These are phyloP conservation scores for Sipha maydis DNA, from an alignment of 2,888 invertebrate genomes.

Conservation along the genomic window DNA sequence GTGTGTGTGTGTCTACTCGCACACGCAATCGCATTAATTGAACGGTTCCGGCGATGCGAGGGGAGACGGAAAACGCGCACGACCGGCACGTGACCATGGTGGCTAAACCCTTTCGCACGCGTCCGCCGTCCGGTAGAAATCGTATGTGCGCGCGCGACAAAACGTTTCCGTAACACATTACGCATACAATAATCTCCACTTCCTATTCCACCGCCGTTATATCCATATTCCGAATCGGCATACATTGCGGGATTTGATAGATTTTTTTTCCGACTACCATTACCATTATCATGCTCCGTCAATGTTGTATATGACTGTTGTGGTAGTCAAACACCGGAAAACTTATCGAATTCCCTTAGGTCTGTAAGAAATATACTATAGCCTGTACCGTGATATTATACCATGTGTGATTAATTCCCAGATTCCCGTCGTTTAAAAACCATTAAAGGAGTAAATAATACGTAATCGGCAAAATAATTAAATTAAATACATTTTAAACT, in stretches of 20 bases:
- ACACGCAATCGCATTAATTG: constrained; percentile 53
- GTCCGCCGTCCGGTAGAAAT: background rate
- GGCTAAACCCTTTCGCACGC: constrained; percentile 31
- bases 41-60: constrained; percentile 16
- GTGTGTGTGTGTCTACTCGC: background rate
- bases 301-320: too few relatives aligned
- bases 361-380: too few relatives aligned
- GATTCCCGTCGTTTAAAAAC: too few relatives aligned
- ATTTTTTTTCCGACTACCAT: background rate
- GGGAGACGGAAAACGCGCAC: background rate
- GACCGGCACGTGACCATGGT: constrained; percentile 42
- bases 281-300: too few relatives aligned
- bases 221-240: background rate
- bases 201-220: background rate
- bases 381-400: too few relatives aligned
- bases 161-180: background rate
- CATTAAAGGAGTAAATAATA: too few relatives aligned
- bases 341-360: too few relatives aligned
- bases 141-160: background rate
- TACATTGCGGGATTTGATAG: background rate
- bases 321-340: too few relatives aligned
- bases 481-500: too few relatives aligned
- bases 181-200: background rate
- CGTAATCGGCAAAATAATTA: too few relatives aligned
- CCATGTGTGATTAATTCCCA: too few relatives aligned